A percentile compares a stretch with the other conserved stretches of the same genome.
Conservation (phyloP, 2,888 invertebrate species). For the Tromatobia lineatoria region DNA sequence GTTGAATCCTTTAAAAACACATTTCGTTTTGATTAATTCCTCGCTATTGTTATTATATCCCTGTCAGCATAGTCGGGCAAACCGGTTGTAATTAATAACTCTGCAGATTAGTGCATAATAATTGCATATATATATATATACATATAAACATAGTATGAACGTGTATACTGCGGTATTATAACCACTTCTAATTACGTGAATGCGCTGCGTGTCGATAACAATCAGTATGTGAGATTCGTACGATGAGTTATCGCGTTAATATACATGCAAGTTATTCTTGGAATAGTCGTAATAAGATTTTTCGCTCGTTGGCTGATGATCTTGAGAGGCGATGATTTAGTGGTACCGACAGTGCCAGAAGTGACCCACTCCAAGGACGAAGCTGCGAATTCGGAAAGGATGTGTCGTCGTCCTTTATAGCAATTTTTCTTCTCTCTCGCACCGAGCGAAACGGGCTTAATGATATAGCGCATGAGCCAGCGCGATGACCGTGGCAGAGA, state of each 20-base stretch:
- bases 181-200: constrained; percentile 57
- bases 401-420: constrained; percentile 26
- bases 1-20: constrained; percentile 12
- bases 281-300: constrained; percentile 46
- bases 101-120: constrained; percentile 42
- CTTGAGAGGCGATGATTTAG: constrained; percentile 34
- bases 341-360: constrained; percentile 4
- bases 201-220: constrained; percentile 59
- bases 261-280: constrained; percentile 34
- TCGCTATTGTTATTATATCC: constrained; percentile 23
- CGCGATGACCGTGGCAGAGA: not conserved
- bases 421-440: not conserved
- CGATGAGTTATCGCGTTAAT: constrained; percentile 46
- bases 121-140: constrained; percentile 3
- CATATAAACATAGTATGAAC: constrained; percentile 3
- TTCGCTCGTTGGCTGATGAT: constrained; percentile 41
- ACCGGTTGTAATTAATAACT: constrained; percentile 57
- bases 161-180: constrained; percentile 28
- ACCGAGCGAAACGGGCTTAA: constrained; percentile 22
- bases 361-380: constrained; percentile 22
- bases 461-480: constrained; percentile 31
- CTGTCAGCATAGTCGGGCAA: constrained; percentile 22
- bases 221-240: constrained; percentile 55
- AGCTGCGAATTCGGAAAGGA: constrained; percentile 27
- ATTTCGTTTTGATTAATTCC: constrained; percentile 39